Evolutionary conservation across 1,140 invertebrate genomes (phyloP).

Genomic region (Drosophila tsacasi): DNA sequence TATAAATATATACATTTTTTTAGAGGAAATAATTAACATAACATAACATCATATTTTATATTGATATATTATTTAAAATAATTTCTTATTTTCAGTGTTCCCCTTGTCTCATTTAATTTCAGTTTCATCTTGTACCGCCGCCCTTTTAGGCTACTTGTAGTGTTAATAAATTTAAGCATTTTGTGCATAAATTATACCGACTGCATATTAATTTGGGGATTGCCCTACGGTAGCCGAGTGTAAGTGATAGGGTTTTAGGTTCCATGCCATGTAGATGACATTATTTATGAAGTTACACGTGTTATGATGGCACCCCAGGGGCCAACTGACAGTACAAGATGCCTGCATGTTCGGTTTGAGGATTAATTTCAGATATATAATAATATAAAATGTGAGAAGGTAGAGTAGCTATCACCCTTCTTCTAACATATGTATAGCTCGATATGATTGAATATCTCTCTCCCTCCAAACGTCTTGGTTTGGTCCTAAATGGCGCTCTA

Average conservation of each 20-base stretch:
- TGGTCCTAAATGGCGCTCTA: too few species aligned
- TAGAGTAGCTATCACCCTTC: constrained; percentile 19
- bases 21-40: too few species aligned
- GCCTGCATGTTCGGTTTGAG: constrained; percentile 34
- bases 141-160: constrained; percentile 16
- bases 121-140: constrained; percentile 17
- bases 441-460: constrained; percentile 37
- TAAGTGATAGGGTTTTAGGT: constrained; percentile 43
- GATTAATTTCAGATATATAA: constrained; percentile 29
- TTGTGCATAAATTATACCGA: constrained; percentile 75
- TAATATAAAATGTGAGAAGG: constrained; percentile 33
- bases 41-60: background rate
- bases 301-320: constrained; percentile 75
- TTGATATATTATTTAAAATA: background rate
- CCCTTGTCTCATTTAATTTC: constrained; percentile 25
- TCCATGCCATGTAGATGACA: constrained; percentile 34
- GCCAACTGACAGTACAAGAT: constrained; percentile 30
- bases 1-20: background rate
- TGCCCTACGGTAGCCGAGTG: constrained; percentile 41
- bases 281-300: constrained; percentile 76
- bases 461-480: too few species aligned
- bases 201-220: constrained; percentile 70
- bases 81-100: background rate
- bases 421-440: constrained; percentile 1
- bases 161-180: constrained; percentile 72